Evolutionary conservation across 1,140 invertebrate genomes (phyloP), one percentile per base, ranked within the genome.

Genomic region (Heliconius eleuchia): DNA sequence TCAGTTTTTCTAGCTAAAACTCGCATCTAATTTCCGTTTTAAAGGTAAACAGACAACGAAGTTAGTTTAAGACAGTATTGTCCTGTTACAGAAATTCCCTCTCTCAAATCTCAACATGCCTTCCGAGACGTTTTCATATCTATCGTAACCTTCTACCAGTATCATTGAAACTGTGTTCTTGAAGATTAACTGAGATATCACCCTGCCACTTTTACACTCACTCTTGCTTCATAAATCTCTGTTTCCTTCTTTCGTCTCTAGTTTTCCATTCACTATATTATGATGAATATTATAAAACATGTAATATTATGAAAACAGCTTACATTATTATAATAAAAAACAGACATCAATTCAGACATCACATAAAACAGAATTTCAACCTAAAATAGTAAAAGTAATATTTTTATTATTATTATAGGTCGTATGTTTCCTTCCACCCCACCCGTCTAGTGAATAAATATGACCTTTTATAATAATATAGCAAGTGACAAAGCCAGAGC

Each of bases 401-500:
- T 60, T n/a, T 23, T 60, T 60, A 60, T 60, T 60, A 60, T 60
- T 27, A 66, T 23, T 66, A 27, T 27, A 30, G 11, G 23, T 74
- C 78, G 50, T 84, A 77, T 83, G 55, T 84, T 23, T 23, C 23
- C 23, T 84, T 81, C 37, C 74, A 80, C 30, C 52, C 37, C 39
- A 50, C 78, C 76, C 55, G 30, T 80, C 73, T 75, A 76, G 74
- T 77, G 79, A 84, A 82, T 80, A 84, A 84, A 86, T 87, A 87
- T 86, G 81, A 78, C 84, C 83, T 85, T 85, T 87, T 85, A 84
- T 88, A 84, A 85, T 83, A 86, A 85, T 79, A 84, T 83, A 77
- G 82, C 86, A 84, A 87, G 85, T 87, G 86, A 85, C 86, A 86
- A 87, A 86, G 83, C 81, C 85, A 86, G 85, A 84, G 80, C 74